phyloP scores from a whole-genome alignment of 1,140 invertebrate species.

The Pseudomyrmex gracilis region DNA sequence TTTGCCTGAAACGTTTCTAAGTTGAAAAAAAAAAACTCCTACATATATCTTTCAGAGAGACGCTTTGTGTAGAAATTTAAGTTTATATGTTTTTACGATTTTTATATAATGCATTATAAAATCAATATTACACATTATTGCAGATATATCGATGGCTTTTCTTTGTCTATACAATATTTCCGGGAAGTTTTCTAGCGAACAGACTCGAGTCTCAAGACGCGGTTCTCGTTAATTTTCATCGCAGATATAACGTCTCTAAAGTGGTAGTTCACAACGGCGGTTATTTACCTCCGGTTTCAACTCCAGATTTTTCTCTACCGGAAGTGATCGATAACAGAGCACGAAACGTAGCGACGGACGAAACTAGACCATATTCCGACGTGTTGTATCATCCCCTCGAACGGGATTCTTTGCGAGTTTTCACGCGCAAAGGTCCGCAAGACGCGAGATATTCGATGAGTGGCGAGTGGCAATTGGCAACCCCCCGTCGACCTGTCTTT shows the following conservation, averaged over 20 bases:
- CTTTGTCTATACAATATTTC: neutral
- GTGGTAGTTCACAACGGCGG: conserved; percentile 32
- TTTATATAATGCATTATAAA: neutral
- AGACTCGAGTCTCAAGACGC: conserved; percentile 50
- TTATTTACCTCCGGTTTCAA: conserved; percentile 69
- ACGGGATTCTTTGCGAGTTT: conserved; percentile 42
- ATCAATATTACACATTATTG: neutral
- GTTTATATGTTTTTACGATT: neutral
- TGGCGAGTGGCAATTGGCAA: neutral
- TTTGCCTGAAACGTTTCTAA: neutral
- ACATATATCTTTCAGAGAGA: neutral
- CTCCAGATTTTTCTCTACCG: conserved; percentile 63
- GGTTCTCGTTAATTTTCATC: conserved; percentile 71
- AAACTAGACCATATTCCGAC: conserved; percentile 11
- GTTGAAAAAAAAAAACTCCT: neutral
- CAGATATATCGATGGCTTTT: conserved; percentile 43
- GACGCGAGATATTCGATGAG: conserved; percentile 29
- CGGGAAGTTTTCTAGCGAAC: neutral
- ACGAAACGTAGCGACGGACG: conserved; percentile 25
- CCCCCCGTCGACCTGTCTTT: conserved; percentile 42
- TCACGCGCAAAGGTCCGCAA: conserved; percentile 23
- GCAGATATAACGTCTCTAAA: conserved; percentile 53
- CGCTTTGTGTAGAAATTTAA: neutral
- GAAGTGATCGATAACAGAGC: conserved; percentile 77
- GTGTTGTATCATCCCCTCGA: neutral